These are phyloP conservation scores for Aphidoletes aphidimyza DNA, from an alignment of 2,888 invertebrate species.

Conservation along the genomic window DNA sequence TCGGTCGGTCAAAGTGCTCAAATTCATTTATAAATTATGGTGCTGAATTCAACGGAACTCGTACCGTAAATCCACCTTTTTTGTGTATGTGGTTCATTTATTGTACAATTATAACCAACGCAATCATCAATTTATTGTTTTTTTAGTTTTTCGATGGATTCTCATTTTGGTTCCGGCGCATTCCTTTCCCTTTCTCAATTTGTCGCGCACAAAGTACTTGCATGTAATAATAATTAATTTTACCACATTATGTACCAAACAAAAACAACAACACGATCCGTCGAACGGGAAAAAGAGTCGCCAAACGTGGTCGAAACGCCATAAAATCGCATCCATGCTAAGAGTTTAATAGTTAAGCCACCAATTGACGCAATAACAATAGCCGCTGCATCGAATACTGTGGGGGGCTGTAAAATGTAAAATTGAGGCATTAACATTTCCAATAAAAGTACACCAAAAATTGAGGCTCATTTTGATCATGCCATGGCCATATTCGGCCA, in stretches of 20 bases:
- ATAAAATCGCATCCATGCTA: conserved; percentile 28
- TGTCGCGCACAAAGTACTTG: neutral
- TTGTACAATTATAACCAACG: conserved; percentile 21
- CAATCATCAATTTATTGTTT: neutral
- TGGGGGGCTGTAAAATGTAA: conserved; percentile 1
- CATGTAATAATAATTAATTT: neutral
- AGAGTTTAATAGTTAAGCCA: neutral
- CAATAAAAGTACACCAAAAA: neutral
- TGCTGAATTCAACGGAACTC: neutral
- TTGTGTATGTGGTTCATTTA: conserved; percentile 16
- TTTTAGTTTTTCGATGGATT: neutral
- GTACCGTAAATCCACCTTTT: neutral
- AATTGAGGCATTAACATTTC: conserved; percentile 15
- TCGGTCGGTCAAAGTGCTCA: too few relatives aligned
- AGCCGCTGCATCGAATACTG: too few relatives aligned
- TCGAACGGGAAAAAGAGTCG: neutral
- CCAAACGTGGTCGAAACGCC: neutral
- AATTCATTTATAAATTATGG: neutral
- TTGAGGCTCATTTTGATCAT: neutral
- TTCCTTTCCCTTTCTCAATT: neutral
- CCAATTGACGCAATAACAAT: conserved; percentile 19
- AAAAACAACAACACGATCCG: too few relatives aligned
- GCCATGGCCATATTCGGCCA: too few relatives aligned
- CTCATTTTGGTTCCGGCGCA: neutral
- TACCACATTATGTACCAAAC: neutral